Conservation (phyloP, 2,797 vertebrate species). For the Antrozous pallidus region DNA sequence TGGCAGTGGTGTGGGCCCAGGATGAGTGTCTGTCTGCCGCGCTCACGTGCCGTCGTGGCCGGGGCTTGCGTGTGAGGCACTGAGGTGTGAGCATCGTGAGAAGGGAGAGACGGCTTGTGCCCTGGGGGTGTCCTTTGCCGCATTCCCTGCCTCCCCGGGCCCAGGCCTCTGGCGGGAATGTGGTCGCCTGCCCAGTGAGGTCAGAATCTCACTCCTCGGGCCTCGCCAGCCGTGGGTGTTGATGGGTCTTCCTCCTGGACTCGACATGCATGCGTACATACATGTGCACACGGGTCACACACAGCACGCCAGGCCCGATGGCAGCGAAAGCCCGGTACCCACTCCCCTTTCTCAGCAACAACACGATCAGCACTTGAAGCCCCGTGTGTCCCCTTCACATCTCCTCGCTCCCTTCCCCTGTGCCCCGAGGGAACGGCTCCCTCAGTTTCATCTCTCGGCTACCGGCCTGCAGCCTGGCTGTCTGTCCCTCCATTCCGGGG, state of each 20-base stretch:
- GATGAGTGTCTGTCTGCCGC: background rate
- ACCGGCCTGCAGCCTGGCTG: background rate
- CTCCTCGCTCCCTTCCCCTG: background rate
- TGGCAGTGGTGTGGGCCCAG: background rate
- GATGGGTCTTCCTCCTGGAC: background rate
- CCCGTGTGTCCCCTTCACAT: background rate
- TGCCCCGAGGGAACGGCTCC: background rate
- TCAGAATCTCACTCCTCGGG: background rate
- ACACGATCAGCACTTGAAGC: background rate
- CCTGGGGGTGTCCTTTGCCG: background rate
- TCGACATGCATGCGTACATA: background rate
- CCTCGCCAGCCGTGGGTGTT: background rate
- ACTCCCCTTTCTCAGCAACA: background rate
- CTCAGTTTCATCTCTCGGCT: background rate
- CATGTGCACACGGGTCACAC: background rate
- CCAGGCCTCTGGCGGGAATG: background rate
- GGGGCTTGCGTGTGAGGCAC: background rate
- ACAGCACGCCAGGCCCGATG: background rate
- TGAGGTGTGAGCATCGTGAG: background rate
- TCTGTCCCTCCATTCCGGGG: no score
- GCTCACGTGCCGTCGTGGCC: fast-evolving
- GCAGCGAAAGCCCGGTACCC: background rate
- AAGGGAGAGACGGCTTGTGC: background rate
- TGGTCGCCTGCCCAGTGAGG: background rate
- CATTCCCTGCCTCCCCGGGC: background rate